Evolutionary conservation across 2,888 invertebrate genomes (phyloP).

Genomic region (Malacosoma neustria): DNA sequence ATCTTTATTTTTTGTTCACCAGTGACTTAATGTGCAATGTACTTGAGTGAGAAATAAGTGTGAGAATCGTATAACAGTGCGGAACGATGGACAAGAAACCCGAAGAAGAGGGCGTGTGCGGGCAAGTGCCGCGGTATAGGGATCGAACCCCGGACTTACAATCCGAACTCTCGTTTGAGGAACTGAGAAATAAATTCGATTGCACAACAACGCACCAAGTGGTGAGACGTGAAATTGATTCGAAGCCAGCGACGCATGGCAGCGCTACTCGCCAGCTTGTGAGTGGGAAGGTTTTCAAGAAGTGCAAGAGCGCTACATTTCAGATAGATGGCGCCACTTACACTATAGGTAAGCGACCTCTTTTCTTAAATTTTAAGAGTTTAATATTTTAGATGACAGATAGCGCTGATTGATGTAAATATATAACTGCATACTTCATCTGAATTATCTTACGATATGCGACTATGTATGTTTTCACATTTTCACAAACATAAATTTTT

Average conservation of each 20-base stretch:
- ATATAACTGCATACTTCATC: too few relatives aligned
- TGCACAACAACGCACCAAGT: constrained; percentile 46
- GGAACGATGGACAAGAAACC: constrained; percentile 45
- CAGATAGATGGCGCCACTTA: constrained; percentile 91
- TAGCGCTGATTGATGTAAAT: too few relatives aligned
- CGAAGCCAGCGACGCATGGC: constrained; percentile 63
- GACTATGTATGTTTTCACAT: too few relatives aligned
- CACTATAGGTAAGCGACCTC: constrained; percentile 82
- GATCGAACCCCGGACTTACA: constrained; percentile 47
- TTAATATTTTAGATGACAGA: too few relatives aligned
- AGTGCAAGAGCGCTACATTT: constrained; percentile 91
- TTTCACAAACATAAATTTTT: too few relatives aligned
- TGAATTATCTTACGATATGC: too few relatives aligned
- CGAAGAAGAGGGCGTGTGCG: constrained; percentile 40
- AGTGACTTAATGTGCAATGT: constrained; percentile 17
- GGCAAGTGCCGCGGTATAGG: constrained; percentile 49
- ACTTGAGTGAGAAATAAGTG: constrained; percentile 19
- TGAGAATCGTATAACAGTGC: constrained; percentile 23
- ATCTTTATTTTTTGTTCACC: not conserved
- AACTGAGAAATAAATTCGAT: constrained; percentile 60
- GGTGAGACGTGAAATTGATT: constrained; percentile 49
- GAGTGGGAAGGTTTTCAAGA: constrained; percentile 80
- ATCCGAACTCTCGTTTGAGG: constrained; percentile 55
- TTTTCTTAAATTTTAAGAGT: not conserved
- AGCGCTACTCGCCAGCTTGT: constrained; percentile 67